These are phyloP conservation scores for Brachyptera putata DNA, from an alignment of 2,888 invertebrate genomes.

Conservation along the genomic window DNA sequence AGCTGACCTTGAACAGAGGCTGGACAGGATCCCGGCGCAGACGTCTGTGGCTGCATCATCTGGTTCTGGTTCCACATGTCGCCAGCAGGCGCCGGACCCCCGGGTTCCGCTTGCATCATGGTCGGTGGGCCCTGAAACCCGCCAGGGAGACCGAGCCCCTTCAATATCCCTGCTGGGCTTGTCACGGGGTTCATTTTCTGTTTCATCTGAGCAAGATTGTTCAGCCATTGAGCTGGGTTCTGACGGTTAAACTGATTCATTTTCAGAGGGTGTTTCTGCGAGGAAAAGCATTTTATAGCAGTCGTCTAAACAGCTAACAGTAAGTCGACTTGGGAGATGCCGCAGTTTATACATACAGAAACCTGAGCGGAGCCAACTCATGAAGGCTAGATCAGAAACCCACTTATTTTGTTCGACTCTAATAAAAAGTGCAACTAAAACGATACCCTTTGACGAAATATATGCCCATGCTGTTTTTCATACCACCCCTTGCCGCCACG, in stretches of 20 bases:
- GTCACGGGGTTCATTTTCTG: slow-evolving; percentile 47
- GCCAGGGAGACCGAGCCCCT: slow-evolving; percentile 29
- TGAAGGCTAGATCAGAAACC: too few relatives aligned
- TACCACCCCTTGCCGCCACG: too few relatives aligned
- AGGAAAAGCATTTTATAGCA: slow-evolving; percentile 42
- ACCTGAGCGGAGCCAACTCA: too few relatives aligned
- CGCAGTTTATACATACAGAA: too few relatives aligned
- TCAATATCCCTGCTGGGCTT: slow-evolving; percentile 31
- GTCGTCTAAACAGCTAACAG: too few relatives aligned
- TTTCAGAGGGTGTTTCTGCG: slow-evolving; percentile 85
- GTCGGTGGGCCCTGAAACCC: slow-evolving; percentile 10
- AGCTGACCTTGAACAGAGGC: too few relatives aligned
- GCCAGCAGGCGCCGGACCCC: not conserved
- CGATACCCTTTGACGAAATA: too few relatives aligned
- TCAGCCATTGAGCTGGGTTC: slow-evolving; percentile 76
- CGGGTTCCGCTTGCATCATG: not conserved
- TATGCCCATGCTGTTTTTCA: too few relatives aligned
- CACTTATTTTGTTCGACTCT: too few relatives aligned
- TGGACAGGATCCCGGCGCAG: too few relatives aligned
- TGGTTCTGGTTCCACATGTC: slow-evolving; percentile 27
- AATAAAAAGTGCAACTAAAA: too few relatives aligned
- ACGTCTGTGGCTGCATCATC: slow-evolving; percentile 12
- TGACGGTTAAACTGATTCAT: slow-evolving; percentile 81
- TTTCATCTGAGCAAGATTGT: slow-evolving; percentile 71
- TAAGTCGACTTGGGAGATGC: too few relatives aligned